Percentiles rank a stretch among this genome's conserved stretches.
Conservation (phyloP, 2,113 vertebrate species). For the Aptenodytes patagonicus region DNA sequence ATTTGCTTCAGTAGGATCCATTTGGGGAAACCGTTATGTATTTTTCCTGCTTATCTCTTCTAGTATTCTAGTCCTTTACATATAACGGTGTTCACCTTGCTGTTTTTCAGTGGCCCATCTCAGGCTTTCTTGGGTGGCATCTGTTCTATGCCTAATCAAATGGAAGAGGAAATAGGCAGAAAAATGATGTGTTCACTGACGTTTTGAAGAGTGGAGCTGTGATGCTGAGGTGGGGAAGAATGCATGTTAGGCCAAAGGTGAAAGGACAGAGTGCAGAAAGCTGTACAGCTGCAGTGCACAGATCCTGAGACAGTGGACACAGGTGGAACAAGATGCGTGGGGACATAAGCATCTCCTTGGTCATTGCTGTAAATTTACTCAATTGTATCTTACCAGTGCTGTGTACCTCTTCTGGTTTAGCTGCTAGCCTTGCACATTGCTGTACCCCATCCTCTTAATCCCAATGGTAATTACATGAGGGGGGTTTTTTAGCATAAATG, state of each 20-base stretch:
- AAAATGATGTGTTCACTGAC: neutral
- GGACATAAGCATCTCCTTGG: neutral
- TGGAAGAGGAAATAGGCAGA: neutral
- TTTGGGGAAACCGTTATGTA: neutral
- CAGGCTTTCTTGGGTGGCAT: neutral
- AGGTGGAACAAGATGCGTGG: neutral
- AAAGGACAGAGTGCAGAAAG: neutral
- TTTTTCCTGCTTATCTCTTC: neutral
- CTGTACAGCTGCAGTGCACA: neutral
- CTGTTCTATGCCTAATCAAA: neutral
- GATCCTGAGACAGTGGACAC: neutral
- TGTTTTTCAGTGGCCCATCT: neutral
- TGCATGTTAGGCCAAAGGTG: neutral
- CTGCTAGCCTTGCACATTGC: neutral
- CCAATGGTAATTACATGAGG: neutral
- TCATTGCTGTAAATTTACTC: neutral
- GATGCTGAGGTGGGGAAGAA: neutral
- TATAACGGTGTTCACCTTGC: neutral
- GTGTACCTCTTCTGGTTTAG: neutral
- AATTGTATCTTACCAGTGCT: neutral
- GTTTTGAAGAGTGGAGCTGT: neutral
- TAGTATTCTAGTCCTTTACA: neutral
- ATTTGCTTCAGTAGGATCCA: neutral
- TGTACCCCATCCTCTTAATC: neutral
- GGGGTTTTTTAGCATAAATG: neutral